Conservation (phyloP, 2,797 vertebrate species). For the Poecilia gillii region DNA sequence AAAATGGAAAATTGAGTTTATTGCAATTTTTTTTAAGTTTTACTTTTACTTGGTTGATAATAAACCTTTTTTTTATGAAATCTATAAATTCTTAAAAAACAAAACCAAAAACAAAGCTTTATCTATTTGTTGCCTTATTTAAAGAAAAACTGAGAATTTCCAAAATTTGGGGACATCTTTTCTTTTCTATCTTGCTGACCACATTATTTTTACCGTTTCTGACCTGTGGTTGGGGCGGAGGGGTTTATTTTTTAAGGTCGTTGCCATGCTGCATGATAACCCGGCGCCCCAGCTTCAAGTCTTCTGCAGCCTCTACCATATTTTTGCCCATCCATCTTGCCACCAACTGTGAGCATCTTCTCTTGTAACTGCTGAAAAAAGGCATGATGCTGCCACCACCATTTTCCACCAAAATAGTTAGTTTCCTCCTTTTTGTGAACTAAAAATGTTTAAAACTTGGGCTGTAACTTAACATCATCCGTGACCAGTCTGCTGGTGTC, state of each 20-base stretch:
- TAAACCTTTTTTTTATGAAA: no score
- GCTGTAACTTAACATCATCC: background rate
- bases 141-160: no score
- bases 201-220: no score
- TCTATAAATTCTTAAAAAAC: no score
- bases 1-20: no score
- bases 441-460: background rate
- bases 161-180: no score
- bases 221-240: no score
- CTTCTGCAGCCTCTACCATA: background rate
- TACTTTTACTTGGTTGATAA: no score
- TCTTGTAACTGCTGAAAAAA: background rate
- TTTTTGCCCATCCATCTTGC: background rate
- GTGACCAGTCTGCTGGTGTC: background rate
- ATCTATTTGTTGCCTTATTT: no score
- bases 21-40: no score
- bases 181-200: no score
- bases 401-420: background rate
- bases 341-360: background rate
- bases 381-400: background rate
- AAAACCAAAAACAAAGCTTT: no score
- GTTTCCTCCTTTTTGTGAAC: background rate
- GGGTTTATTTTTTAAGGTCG: background rate
- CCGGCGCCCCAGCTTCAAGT: background rate
- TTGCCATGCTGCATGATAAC: background rate